Evolutionary conservation across 2,113 vertebrate species (phyloP).

Genomic region (human): GRCh38 chr12:107316001-107316500

Average conservation of each 20-base stretch:
- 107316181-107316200: too few relatives aligned
- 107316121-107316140: background rate
- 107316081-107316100: background rate
- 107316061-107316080: background rate
- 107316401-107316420: background rate
- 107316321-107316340: background rate
- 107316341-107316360: background rate
- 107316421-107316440: background rate
- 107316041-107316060: background rate
- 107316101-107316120: background rate
- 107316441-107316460: background rate
- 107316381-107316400: background rate
- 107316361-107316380: background rate
- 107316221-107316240: background rate
- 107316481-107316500: background rate
- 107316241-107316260: background rate
- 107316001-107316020: background rate
- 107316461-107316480: background rate
- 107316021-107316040: background rate
- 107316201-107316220: background rate
- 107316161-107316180: background rate
- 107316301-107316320: accelerated
- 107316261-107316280: background rate
- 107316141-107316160: background rate
- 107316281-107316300: too few relatives aligned